A percentile compares a stretch with the other conserved stretches of the same genome.
Evolutionary conservation across 1,140 invertebrate genomes (phyloP).

Genomic region (Hestina assimilis): DNA sequence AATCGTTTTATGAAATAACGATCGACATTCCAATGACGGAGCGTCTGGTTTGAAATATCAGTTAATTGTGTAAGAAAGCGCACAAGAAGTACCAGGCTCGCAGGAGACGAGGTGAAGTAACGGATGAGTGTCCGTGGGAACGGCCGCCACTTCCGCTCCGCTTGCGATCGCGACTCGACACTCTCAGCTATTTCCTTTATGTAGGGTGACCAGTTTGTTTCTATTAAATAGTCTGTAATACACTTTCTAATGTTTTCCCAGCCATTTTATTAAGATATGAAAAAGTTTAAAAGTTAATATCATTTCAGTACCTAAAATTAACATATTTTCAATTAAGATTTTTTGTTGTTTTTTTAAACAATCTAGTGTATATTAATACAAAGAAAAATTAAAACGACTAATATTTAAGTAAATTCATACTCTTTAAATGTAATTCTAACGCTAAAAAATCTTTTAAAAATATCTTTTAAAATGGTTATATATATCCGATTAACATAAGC

Average conservation of each 20-base stretch:
- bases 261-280: neutral
- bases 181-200: conserved; percentile 71
- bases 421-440: too few species aligned
- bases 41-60: neutral
- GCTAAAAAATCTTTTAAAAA: too few species aligned
- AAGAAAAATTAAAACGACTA: too few species aligned
- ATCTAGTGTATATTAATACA: too few species aligned
- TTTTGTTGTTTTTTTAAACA: too few species aligned
- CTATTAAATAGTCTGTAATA: neutral
- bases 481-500: too few species aligned
- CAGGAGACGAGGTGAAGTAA: conserved; percentile 64
- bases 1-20: neutral
- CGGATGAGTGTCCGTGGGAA: conserved; percentile 76
- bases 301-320: too few species aligned
- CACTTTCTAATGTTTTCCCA: neutral
- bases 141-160: conserved; percentile 69
- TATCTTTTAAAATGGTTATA: too few species aligned
- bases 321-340: too few species aligned
- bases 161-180: conserved; percentile 49
- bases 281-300: neutral
- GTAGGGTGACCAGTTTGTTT: conserved; percentile 54
- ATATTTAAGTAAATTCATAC: too few species aligned
- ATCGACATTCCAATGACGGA: conserved; percentile 1
- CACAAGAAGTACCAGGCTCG: conserved; percentile 22
- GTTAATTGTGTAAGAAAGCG: conserved; percentile 27